These are phyloP conservation scores for Oncorhynchus tshawytscha DNA, from an alignment of 2,113 vertebrate species.

Conservation along the genomic window DNA sequence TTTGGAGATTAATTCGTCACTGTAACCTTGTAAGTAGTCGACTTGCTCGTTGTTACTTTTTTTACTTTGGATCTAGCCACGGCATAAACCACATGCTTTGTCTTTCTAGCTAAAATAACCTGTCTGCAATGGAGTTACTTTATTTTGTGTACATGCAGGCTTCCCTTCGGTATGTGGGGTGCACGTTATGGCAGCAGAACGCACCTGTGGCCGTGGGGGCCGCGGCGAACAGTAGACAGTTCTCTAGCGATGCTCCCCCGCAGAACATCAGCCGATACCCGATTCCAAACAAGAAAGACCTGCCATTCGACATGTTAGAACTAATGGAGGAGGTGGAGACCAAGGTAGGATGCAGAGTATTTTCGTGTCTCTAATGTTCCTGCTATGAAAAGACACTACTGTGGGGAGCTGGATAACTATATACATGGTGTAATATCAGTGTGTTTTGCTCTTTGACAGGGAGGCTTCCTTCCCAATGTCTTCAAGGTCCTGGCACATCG, in stretches of 20 bases:
- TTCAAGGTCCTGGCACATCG: slow-evolving; percentile 79
- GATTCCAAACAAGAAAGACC: slow-evolving; percentile 78
- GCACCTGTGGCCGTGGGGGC: background rate
- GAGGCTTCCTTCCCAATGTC: slow-evolving; percentile 81
- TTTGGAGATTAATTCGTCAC: background rate
- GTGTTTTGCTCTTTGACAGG: slow-evolving; percentile 49
- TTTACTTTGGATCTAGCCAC: background rate
- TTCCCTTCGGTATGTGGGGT: slow-evolving; percentile 9
- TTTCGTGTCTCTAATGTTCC: background rate
- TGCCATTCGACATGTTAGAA: slow-evolving; percentile 81
- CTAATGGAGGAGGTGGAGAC: slow-evolving; percentile 83
- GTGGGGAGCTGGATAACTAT: background rate
- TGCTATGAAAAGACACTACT: background rate
- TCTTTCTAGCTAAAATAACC: background rate
- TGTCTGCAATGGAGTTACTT: background rate
- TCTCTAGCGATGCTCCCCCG: slow-evolving; percentile 43
- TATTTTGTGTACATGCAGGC: slow-evolving; percentile 20
- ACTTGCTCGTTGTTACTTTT: background rate
- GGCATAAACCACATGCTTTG: too few species aligned
- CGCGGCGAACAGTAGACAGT: slow-evolving; percentile 9
- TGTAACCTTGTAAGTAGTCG: background rate
- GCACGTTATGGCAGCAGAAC: background rate
- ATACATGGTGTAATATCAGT: background rate
- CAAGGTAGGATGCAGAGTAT: slow-evolving; percentile 64
- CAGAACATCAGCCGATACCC: slow-evolving; percentile 74